These are phyloP conservation scores for Drosophila neotestacea DNA, from an alignment of 2,888 invertebrate species.

Conservation along the genomic window DNA sequence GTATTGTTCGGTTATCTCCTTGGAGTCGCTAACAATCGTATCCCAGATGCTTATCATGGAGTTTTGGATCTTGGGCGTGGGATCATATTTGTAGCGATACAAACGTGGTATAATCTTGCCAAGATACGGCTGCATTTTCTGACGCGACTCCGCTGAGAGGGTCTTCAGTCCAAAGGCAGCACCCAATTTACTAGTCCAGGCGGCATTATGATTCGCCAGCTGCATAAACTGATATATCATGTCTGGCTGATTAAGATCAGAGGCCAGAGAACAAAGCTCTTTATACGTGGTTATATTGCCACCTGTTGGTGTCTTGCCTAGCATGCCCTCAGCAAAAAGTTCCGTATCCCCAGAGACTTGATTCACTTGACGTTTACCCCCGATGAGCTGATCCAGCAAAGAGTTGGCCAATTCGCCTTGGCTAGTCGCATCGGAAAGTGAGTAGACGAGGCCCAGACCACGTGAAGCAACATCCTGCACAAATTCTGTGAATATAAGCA, in stretches of 20 bases:
- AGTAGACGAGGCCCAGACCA: conserved; percentile 94
- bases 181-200: conserved; percentile 96
- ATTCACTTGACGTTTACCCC: conserved; percentile 90
- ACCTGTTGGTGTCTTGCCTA: conserved; percentile 94
- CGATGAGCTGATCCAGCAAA: conserved; percentile 93
- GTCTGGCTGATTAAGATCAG: conserved; percentile 97
- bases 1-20: conserved; percentile 89
- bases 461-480: conserved; percentile 97
- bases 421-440: conserved; percentile 90
- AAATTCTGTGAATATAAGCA: conserved; percentile 88
- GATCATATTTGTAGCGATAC: conserved; percentile 94
- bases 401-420: conserved; percentile 90
- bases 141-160: conserved; percentile 93
- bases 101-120: conserved; percentile 95
- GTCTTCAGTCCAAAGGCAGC: conserved; percentile 97
- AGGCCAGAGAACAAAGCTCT: conserved; percentile 96
- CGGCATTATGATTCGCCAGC: conserved; percentile 96
- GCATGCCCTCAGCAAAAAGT: conserved; percentile 94
- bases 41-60: conserved; percentile 98
- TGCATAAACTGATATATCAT: conserved; percentile 98
- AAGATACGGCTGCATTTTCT: conserved; percentile 92
- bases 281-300: conserved; percentile 96
- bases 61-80: conserved; percentile 95
- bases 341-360: conserved; percentile 93
- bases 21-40: conserved; percentile 93